Conservation (phyloP, 2,888 invertebrate species). For the Fragum whitleyi region DNA sequence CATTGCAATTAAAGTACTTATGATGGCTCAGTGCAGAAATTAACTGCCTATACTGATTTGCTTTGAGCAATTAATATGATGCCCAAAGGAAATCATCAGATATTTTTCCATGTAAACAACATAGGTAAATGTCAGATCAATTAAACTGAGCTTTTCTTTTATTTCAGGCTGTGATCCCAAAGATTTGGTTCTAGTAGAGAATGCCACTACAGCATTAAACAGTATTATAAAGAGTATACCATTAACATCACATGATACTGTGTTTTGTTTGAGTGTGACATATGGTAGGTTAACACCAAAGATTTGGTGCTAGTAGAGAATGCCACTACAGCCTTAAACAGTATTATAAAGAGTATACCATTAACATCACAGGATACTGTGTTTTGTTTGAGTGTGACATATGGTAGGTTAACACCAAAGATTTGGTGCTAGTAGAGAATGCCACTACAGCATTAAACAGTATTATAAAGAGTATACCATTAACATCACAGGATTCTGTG, state of each 20-base stretch:
- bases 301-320: slow-evolving; percentile 81
- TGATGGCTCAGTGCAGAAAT: too few species aligned
- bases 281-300: slow-evolving; percentile 76
- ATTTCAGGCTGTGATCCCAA: slow-evolving; percentile 76
- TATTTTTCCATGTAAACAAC: too few species aligned
- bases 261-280: slow-evolving; percentile 75
- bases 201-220: slow-evolving; percentile 82
- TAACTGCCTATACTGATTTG: too few species aligned
- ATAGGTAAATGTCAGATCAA: too few species aligned
- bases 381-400: slow-evolving; percentile 75
- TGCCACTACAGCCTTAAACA: slow-evolving; percentile 81
- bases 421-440: slow-evolving; percentile 81
- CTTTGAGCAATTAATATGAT: too few species aligned
- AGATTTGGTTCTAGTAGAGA: slow-evolving; percentile 80
- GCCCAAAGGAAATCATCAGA: too few species aligned
- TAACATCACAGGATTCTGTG: slow-evolving; percentile 72
- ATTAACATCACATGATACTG: slow-evolving; percentile 70
- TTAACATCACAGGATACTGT: slow-evolving; percentile 73
- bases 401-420: slow-evolving; percentile 76
- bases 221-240: slow-evolving; percentile 76
- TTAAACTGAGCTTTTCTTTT: too few species aligned
- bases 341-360: slow-evolving; percentile 75
- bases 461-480: slow-evolving; percentile 74
- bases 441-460: slow-evolving; percentile 81
- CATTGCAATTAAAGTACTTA: too few species aligned